Percentiles rank a stretch among this genome's conserved stretches.
Evolutionary conservation across 1,140 invertebrate genomes (phyloP).

Genomic region (Ceratoteleas bidentatus): DNA sequence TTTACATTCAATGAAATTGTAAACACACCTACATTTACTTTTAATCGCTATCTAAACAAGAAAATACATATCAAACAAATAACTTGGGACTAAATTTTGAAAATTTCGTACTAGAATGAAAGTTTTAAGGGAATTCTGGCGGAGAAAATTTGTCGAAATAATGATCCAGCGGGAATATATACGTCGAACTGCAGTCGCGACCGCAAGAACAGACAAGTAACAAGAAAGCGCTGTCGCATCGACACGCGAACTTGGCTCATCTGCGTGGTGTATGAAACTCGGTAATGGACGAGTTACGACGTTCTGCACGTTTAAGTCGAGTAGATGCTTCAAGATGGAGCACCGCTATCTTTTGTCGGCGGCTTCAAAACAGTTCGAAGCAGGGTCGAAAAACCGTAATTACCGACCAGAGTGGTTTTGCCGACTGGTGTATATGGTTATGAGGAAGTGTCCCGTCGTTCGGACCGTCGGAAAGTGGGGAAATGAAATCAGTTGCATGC

Average conservation of each 20-base stretch:
- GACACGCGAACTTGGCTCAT: slow-evolving; percentile 47
- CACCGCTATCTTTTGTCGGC: slow-evolving; percentile 36
- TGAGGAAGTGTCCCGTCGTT: not conserved
- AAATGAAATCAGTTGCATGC: no score
- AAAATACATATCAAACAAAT: no score
- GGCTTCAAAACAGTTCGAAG: slow-evolving; percentile 31
- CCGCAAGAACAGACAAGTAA: slow-evolving; percentile 40
- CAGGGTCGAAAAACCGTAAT: slow-evolving; percentile 26
- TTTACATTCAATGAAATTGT: no score
- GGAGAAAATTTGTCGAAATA: no score
- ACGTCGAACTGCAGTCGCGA: slow-evolving; percentile 6
- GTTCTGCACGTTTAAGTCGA: slow-evolving; percentile 48
- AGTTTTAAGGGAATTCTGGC: no score
- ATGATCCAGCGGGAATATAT: slow-evolving; percentile 3
- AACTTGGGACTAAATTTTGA: not conserved
- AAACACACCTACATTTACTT: no score
- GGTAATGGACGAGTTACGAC: slow-evolving; percentile 55
- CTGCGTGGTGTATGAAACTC: slow-evolving; percentile 40
- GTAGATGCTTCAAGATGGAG: slow-evolving; percentile 39
- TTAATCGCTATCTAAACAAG: no score
- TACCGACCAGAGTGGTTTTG: slow-evolving; percentile 11
- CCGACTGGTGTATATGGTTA: not conserved
- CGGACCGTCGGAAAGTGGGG: no score
- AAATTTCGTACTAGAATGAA: not conserved
- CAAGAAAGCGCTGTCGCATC: slow-evolving; percentile 42